Base-by-base conservation (phyloP, 2,888 invertebrate species). In the Thera obeliscata region DNA sequence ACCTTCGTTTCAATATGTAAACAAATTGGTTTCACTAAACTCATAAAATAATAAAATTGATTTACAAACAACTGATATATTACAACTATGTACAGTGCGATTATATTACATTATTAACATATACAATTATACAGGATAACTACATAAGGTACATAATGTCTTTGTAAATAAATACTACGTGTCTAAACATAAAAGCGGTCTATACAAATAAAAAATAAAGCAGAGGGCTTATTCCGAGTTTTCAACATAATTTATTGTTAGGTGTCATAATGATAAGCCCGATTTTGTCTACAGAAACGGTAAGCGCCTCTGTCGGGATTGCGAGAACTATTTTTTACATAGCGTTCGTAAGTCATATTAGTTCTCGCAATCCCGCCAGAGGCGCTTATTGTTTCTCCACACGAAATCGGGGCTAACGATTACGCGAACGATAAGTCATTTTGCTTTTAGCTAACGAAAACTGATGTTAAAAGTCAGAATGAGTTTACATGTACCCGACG, bases 41-140 rank as follows among this genome's bases (percentile, higher is more conserved):
- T 76, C 73, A 82, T 79, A 83, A 74, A 81, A 75, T 52, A 43
- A 72, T 67, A 59, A 75, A 76, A 70, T 61, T 69, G 78, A 80
- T 85, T 80, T 86, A 87, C 83, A 87, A 74, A 77, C 80, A 76
- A 79, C 65, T 86, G 87, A 88, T 89, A 89, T 89, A 87, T 87
- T 83, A 87, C 81, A 85, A 80, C 56, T 87, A 88, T 88, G 78
- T 87, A 89, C 88, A 90, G 75, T 78, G 79, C 64, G 72, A 77
- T 72, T 41, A 60, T 7, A 71, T 75, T 78, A 76, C 74, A 75
- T 77, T 64, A 54, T 22, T 22, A 22, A 22, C 22, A 22, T 22
- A 22, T 22, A 63, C 63, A 64, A 71, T 77, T 76, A 78, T 73
- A 76, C 74, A 78, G 74, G 57, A 11, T 49, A 61, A 66, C 52